phyloP scores from a whole-genome alignment of 2,113 vertebrate genomes.

The Chlorodrepanis virens region DNA sequence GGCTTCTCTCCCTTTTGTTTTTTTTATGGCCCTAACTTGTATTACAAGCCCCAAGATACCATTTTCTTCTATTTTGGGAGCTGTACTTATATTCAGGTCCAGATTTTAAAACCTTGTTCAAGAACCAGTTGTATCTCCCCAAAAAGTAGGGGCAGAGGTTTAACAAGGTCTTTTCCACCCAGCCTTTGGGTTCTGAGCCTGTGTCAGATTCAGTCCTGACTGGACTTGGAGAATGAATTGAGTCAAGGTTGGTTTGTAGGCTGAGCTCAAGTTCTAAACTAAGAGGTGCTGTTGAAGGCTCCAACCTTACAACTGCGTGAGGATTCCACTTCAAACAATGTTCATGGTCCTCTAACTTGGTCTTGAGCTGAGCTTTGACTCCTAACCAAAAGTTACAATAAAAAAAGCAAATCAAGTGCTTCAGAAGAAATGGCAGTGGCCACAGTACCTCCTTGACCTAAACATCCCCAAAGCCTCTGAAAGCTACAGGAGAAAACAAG shows the following conservation, averaged over 20 bases:
- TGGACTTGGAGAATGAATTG: background rate
- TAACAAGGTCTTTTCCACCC: background rate
- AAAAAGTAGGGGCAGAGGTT: background rate
- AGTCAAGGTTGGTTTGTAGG: background rate
- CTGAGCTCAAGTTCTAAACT: background rate
- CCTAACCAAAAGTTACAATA: background rate
- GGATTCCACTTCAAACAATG: background rate
- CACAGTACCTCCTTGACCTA: background rate
- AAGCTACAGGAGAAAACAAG: background rate
- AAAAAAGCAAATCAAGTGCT: background rate
- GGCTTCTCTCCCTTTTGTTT: no score
- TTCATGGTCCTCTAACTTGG: background rate
- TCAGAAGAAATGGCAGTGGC: background rate
- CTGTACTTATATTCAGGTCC: background rate
- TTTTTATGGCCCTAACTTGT: background rate
- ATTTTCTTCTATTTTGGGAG: background rate
- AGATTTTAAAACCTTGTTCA: background rate
- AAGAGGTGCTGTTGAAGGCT: background rate
- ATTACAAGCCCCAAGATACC: background rate
- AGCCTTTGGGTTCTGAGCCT: background rate
- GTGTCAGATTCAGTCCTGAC: background rate
- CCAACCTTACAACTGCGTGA: background rate
- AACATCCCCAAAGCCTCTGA: background rate
- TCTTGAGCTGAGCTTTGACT: background rate
- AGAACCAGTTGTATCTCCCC: background rate